Evolutionary conservation across 1,140 invertebrate species (phyloP).

Genomic region (Drosophila littoralis): DNA sequence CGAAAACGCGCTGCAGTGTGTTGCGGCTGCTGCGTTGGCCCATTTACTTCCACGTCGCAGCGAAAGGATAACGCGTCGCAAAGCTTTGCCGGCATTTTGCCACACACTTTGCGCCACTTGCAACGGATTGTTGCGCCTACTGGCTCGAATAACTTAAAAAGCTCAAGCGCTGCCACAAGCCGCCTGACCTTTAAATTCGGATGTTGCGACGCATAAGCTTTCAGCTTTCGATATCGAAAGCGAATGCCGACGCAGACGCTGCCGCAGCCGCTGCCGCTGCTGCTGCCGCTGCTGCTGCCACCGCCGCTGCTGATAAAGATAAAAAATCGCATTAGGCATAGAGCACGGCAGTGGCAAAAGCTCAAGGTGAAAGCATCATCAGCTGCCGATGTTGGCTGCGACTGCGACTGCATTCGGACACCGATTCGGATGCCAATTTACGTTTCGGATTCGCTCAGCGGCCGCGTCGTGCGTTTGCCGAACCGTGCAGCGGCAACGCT

Average conservation of each 20-base stretch:
- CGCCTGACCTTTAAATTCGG: conserved; percentile 43
- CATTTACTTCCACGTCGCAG: conserved; percentile 50
- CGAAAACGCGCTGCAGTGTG: conserved; percentile 65
- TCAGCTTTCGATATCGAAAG: conserved; percentile 50
- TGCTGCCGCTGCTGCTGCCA: not conserved
- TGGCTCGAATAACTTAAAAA: conserved; percentile 10
- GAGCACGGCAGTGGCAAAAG: conserved; percentile 16
- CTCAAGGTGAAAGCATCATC: conserved; percentile 47
- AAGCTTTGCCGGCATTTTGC: conserved; percentile 47
- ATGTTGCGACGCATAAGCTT: conserved; percentile 32
- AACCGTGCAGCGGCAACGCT: conserved; percentile 35
- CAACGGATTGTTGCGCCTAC: conserved; percentile 31
- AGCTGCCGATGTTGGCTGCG: not conserved
- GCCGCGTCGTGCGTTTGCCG: conserved; percentile 45
- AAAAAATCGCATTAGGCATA: conserved; percentile 26
- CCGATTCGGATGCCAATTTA: conserved; percentile 43
- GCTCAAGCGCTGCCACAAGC: not conserved
- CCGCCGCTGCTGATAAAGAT: conserved; percentile 11
- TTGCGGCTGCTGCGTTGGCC: conserved; percentile 52
- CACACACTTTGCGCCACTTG: conserved; percentile 2
- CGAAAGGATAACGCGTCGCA: conserved; percentile 2
- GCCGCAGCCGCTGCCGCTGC: not conserved
- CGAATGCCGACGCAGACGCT: conserved; percentile 2
- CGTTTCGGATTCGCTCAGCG: conserved; percentile 55
- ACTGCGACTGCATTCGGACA: conserved; percentile 60